Evolutionary conservation across 1,140 invertebrate species (phyloP).

Genomic region (Hylaeus anthracinus): DNA sequence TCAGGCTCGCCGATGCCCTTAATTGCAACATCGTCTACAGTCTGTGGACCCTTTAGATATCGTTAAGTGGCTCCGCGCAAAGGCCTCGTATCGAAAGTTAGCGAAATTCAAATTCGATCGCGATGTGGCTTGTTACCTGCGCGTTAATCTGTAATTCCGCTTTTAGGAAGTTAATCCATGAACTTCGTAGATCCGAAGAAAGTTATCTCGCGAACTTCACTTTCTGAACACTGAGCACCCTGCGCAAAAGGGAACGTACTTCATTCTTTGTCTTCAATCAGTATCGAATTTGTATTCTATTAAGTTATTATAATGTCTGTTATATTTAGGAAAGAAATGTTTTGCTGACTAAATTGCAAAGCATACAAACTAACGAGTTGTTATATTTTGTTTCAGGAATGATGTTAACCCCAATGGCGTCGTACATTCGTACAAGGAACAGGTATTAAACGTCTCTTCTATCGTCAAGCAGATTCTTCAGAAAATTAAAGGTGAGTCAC

Average conservation of each 20-base stretch:
- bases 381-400: constrained; percentile 2
- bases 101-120: constrained; percentile 41
- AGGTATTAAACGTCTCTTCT: no score
- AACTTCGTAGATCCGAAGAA: constrained; percentile 4
- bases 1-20: background rate
- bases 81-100: constrained; percentile 16
- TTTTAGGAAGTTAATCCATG: constrained; percentile 15
- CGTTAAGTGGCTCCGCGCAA: constrained; percentile 10
- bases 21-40: constrained; percentile 9
- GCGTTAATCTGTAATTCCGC: constrained; percentile 43
- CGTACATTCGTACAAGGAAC: background rate
- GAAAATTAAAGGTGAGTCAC: constrained; percentile 7
- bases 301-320: no score
- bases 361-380: no score
- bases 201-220: constrained; percentile 6
- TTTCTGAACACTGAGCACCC: background rate
- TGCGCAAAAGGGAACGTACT: background rate
- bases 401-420: background rate
- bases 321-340: no score
- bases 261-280: background rate
- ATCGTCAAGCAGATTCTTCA: background rate
- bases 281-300: no score
- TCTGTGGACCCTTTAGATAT: constrained; percentile 12
- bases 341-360: no score
- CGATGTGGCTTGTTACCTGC: constrained; percentile 18